phyloP scores from a whole-genome alignment of 1,140 invertebrate species.

The Bombyx mandarina region DNA sequence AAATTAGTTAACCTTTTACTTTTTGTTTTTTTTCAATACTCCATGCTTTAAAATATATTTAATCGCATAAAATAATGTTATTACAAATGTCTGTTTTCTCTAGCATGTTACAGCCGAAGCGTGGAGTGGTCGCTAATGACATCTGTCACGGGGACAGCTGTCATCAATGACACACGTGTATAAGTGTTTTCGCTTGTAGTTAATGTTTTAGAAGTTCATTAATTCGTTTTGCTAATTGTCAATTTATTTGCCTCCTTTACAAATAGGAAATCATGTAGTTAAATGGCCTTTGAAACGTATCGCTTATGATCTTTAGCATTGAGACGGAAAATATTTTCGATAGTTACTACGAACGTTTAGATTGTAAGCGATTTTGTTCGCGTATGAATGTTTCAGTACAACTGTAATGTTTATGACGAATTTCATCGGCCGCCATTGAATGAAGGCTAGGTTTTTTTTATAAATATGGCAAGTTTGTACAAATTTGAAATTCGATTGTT shows the following conservation, averaged over 20 bases:
- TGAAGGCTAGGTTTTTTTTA: too few species aligned
- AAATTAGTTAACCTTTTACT: too few species aligned
- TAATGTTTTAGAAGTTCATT: not conserved
- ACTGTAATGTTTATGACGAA: conserved; percentile 13
- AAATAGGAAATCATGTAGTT: conserved; percentile 6
- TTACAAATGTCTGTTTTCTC: too few species aligned
- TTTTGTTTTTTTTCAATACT: too few species aligned
- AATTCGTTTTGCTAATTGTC: conserved; percentile 2
- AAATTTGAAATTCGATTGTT: not conserved
- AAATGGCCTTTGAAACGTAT: conserved; percentile 2
- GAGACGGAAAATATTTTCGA: not conserved
- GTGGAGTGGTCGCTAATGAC: not conserved
- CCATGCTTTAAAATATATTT: too few species aligned
- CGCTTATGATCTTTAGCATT: conserved; percentile 1
- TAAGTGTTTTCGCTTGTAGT: not conserved
- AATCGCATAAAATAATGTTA: too few species aligned
- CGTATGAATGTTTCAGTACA: conserved; percentile 6
- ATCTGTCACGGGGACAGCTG: not conserved
- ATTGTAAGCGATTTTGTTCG: conserved; percentile 3
- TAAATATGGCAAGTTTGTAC: too few species aligned
- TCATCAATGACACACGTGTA: not conserved
- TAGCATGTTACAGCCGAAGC: too few species aligned
- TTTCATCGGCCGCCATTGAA: conserved; percentile 10
- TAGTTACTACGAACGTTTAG: not conserved
- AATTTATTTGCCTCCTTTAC: conserved; percentile 3